Base-by-base conservation (phyloP, 1,140 invertebrate genomes). In the Caenorhabditis elegans region DNA sequence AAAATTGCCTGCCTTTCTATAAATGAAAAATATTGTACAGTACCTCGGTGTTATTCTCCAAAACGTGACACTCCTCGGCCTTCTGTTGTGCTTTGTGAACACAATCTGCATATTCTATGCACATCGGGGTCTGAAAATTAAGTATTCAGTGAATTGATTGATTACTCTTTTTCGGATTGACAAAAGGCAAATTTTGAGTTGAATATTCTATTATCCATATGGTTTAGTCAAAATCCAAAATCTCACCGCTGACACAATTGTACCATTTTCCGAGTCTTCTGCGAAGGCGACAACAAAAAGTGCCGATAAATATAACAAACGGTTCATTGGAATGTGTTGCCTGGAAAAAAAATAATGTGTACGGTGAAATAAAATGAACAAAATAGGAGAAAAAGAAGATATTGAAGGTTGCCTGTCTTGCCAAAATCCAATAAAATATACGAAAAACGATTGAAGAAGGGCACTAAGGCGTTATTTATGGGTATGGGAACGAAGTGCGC, bases 61-160 rank as follows among this genome's bases (percentile, higher is more conserved):
- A 19, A 36, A 55, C 19, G 39, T 53, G 51, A 55, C 78, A 79
- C 26, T 79, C 78, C n/a, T 48, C 55, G 22, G 78, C 51, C 46
- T 79, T 79, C 36, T 53, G 34, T 31, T 79, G 78, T 28, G 78
- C 78, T 55, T 79, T 79, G 15, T 79, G 51, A 26, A 79, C 70
- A 34, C 78, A 79, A 24, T 79, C 78, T 8, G 78, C 78, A 47
- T 79, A 79, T 65, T 79, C 78, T 26, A 65, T 65, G 53, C 78
- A 79, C 34, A 79, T 79, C 24, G 60, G 60, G 36, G 60, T 70
- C 60, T 70, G 60, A 17, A 70, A 70, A 39, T 31, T 22, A 34
- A 15, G 6, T 8, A 43, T 8, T 15, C 39, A 26, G 8, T 11
- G n/a, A 6, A 10, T 70, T 70, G 60, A 70, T 39, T 70, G 31